These are phyloP conservation scores for Iguana delicatissima DNA, from an alignment of 2,797 vertebrate genomes.

Conservation along the genomic window DNA sequence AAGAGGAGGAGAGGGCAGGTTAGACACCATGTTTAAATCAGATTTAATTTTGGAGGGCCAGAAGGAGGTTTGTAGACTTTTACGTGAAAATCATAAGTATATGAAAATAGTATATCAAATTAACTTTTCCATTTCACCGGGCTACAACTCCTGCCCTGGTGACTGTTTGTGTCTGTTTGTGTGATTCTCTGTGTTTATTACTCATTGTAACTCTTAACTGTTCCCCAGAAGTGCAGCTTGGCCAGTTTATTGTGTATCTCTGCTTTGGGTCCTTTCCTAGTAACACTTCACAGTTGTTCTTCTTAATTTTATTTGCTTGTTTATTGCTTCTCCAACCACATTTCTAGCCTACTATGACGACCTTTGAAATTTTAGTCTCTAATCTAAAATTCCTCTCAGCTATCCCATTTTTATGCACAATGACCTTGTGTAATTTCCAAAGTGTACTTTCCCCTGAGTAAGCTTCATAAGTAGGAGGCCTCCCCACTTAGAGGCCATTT, in stretches of 20 bases:
- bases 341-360: background rate
- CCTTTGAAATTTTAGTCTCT: background rate
- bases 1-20: too few relatives aligned
- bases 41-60: too few relatives aligned
- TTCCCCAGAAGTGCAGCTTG: background rate
- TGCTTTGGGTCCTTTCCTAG: background rate
- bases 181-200: background rate
- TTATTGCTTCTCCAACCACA: background rate
- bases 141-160: too few relatives aligned
- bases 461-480: background rate
- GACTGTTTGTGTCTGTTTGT: too few relatives aligned
- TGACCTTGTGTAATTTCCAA: background rate
- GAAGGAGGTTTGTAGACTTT: too few relatives aligned
- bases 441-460: background rate
- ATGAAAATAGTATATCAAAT: too few relatives aligned
- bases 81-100: too few relatives aligned
- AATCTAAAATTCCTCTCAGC: background rate
- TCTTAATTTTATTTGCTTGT: conserved; percentile 2
- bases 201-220: background rate
- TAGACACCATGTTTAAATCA: too few relatives aligned
- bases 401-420: background rate
- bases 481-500: background rate
- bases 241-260: background rate
- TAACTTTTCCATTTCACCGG: too few relatives aligned
- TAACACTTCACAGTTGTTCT: background rate